Base-by-base conservation (phyloP, 1,140 invertebrate species). In the Conus betulinus region DNA sequence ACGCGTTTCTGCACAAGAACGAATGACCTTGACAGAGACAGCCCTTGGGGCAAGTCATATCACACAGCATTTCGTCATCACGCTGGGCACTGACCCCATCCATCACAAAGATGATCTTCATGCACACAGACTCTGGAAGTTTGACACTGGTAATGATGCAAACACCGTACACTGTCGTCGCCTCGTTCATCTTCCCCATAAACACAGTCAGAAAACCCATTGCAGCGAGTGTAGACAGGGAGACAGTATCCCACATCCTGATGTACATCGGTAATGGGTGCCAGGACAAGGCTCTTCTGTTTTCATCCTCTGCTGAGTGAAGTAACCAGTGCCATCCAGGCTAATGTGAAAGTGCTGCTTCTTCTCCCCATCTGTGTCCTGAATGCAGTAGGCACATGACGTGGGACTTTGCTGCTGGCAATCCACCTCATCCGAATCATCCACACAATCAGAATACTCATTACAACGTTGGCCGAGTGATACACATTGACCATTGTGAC, bases 211-310 rank as follows among this genome's bases (percentile, higher is more conserved):
- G 39, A n/a, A 60, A 76, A 15, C 10, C 88, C 88, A 83, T 88
- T 88, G 39, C 88, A 88, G 67, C 88, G 84, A 60, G 85, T 84
- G 71, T 85, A 87, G 11, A 87, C 51, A 53, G 85, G 88, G 17
- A 87, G 78, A 52, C 85, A 84, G 60, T 63, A 63, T 20, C 1
- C 0, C 60, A n/a, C 60, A 63, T 20, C 17, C 60, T 13, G 60
- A 13, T 63, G 60, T 11, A 20, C 60, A 63, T 63, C 17, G 60
- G 60, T 63, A 63, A 63, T 63, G 60, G 60, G 11, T 63, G 10
- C 17, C 60, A 20, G 60, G 60, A 63, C 60, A 63, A 63, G 4
- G 60, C 60, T 63, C 60, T 63, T 20, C 60, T 11, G 10, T 20
- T 63, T 63, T 63, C 60, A 63, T 63, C 17, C 11, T 13, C 60